phyloP scores from a whole-genome alignment of 2,888 invertebrate genomes.

The Acleris literana region DNA sequence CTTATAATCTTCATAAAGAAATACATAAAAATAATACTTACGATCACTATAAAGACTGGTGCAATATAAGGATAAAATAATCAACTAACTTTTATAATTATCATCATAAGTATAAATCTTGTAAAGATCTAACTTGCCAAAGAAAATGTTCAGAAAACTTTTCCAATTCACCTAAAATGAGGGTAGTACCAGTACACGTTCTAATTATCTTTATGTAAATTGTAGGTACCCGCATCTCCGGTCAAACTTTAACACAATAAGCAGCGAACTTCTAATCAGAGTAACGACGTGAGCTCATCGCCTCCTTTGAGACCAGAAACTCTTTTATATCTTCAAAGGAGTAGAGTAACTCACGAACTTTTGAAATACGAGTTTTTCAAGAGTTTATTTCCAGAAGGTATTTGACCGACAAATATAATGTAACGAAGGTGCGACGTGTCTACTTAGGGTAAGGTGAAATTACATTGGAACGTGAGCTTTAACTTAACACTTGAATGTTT shows the following conservation, averaged over 20 bases:
- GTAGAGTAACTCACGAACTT: slow-evolving; percentile 52
- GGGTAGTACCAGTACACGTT: slow-evolving; percentile 1
- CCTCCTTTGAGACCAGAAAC: slow-evolving; percentile 63
- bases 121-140: too few relatives aligned
- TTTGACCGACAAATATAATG: slow-evolving; percentile 31
- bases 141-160: slow-evolving; percentile 5
- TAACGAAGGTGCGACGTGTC: slow-evolving; percentile 34
- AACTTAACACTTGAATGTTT: background rate
- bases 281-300: slow-evolving; percentile 65
- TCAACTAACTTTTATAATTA: too few relatives aligned
- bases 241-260: slow-evolving; percentile 44
- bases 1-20: too few relatives aligned
- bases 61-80: too few relatives aligned
- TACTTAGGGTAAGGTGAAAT: slow-evolving; percentile 14
- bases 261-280: slow-evolving; percentile 64
- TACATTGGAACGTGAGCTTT: slow-evolving; percentile 9
- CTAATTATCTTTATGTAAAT: slow-evolving; percentile 34
- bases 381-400: slow-evolving; percentile 35
- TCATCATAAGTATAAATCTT: too few relatives aligned
- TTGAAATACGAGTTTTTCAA: slow-evolving; percentile 49
- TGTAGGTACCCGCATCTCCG: slow-evolving; percentile 27
- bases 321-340: slow-evolving; percentile 63
- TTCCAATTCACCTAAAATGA: slow-evolving; percentile 9
- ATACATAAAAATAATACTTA: too few relatives aligned
- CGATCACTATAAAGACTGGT: too few relatives aligned